These are phyloP conservation scores for Brachyopa scutellaris DNA, from an alignment of 2,888 invertebrate genomes.

Conservation along the genomic window DNA sequence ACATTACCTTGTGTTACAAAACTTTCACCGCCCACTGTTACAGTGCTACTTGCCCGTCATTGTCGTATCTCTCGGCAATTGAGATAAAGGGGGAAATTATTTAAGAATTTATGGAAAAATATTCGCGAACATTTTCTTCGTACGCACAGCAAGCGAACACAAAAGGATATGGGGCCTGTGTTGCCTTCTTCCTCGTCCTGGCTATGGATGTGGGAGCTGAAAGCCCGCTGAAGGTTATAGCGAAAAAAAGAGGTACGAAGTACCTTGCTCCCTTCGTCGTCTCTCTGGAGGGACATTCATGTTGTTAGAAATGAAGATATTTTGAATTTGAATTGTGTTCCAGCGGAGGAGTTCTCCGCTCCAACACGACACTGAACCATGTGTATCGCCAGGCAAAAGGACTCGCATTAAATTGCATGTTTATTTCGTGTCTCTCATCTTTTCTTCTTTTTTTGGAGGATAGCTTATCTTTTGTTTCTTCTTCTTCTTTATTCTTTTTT, in stretches of 20 bases:
- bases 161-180: conserved; percentile 17
- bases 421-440: conserved; percentile 55
- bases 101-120: conserved; percentile 71
- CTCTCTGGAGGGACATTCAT: conserved; percentile 68
- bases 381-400: conserved; percentile 32
- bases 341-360: conserved; percentile 4
- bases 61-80: conserved; percentile 38
- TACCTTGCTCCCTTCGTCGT: conserved; percentile 40
- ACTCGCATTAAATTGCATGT: conserved; percentile 69
- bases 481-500: conserved; percentile 17
- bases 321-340: conserved; percentile 71
- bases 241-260: conserved; percentile 21
- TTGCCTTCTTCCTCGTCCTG: not conserved
- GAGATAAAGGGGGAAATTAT: conserved; percentile 61
- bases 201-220: too few relatives aligned
- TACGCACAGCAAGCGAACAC: conserved; percentile 10
- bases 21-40: conserved; percentile 35
- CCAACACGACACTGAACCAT: too few relatives aligned
- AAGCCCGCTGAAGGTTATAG: conserved; percentile 27
- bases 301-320: conserved; percentile 62
- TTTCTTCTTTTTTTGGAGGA: conserved; percentile 9
- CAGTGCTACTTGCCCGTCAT: not conserved
- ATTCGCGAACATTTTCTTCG: conserved; percentile 39
- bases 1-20: not conserved
- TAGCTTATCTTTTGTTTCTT: conserved; percentile 64